phyloP scores from a whole-genome alignment of 2,888 invertebrate genomes.

The Ichneumon xanthorius region DNA sequence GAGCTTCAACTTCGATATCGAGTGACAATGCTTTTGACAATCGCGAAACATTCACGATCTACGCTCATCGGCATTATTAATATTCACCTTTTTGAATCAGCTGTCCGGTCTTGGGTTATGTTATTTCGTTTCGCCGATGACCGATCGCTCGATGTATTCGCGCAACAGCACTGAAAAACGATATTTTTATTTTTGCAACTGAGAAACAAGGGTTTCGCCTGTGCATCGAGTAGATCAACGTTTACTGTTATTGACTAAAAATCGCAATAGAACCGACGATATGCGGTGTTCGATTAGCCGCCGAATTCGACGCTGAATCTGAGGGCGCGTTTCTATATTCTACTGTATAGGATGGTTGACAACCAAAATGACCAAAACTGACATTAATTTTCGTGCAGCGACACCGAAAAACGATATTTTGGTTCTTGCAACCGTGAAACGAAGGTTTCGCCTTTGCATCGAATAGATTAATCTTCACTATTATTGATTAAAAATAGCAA shows the following conservation, averaged over 20 bases:
- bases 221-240: neutral
- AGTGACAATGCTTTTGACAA: neutral
- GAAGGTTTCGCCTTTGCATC: neutral
- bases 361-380: no score
- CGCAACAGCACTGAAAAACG: neutral
- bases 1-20: neutral
- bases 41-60: neutral
- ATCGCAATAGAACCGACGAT: neutral
- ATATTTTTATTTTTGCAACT: neutral
- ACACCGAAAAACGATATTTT: neutral
- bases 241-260: neutral
- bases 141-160: neutral
- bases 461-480: neutral
- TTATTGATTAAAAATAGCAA: neutral
- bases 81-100: constrained; percentile 4
- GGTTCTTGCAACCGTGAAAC: no score
- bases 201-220: neutral
- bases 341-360: no score
- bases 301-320: neutral
- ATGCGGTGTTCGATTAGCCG: neutral
- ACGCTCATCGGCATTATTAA: neutral
- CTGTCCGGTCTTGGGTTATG: neutral
- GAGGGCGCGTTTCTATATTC: no score
- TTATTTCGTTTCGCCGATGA: neutral
- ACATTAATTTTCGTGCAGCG: no score